These are phyloP conservation scores for Mycogona germanica DNA, from an alignment of 2,888 invertebrate genomes.

Conservation along the genomic window DNA sequence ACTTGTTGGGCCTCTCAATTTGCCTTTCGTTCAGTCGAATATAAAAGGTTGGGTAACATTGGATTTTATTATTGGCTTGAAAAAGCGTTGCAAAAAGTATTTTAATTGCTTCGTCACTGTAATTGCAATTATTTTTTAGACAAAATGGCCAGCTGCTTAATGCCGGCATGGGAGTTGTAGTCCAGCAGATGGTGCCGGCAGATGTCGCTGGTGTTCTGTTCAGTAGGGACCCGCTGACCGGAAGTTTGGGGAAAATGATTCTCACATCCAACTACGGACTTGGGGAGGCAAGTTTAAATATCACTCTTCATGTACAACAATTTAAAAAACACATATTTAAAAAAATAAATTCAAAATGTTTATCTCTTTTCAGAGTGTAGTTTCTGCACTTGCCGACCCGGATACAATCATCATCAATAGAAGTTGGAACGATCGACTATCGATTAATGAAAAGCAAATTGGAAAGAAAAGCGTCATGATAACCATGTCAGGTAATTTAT, in stretches of 20 bases:
- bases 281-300: slow-evolving; percentile 49
- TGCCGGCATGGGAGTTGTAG: slow-evolving; percentile 61
- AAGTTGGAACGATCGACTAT: not conserved
- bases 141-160: slow-evolving; percentile 57
- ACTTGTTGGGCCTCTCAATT: slow-evolving; percentile 76
- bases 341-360: not conserved
- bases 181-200: slow-evolving; percentile 61
- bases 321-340: not conserved
- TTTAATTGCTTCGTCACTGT: not conserved
- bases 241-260: slow-evolving; percentile 51
- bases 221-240: slow-evolving; percentile 60
- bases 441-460: not conserved
- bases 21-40: slow-evolving; percentile 59
- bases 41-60: no score
- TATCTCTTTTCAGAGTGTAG: no score
- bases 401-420: not conserved
- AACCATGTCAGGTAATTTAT: not conserved
- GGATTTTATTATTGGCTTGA: not conserved
- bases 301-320: no score
- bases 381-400: not conserved
- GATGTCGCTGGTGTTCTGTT: slow-evolving; percentile 61
- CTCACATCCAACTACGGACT: slow-evolving; percentile 71
- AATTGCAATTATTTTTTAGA: slow-evolving; percentile 35
- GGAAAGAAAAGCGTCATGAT: not conserved
- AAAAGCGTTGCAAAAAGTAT: not conserved